Evolutionary conservation across 2,888 invertebrate genomes (phyloP).

Genomic region (Galerucella pusilla): DNA sequence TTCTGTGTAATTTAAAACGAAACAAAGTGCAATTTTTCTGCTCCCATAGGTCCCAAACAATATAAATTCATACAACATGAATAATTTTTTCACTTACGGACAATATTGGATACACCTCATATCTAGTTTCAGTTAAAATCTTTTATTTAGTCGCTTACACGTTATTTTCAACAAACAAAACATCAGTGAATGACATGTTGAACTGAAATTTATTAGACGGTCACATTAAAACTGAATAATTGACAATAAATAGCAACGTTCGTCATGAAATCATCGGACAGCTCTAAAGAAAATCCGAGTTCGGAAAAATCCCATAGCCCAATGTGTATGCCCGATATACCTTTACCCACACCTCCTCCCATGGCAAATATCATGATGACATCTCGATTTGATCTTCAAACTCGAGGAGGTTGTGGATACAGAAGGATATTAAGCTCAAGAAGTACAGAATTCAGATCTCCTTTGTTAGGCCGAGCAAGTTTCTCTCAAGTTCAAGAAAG

Average conservation of each 20-base stretch:
- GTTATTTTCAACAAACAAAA: no score
- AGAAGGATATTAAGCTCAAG: constrained; percentile 59
- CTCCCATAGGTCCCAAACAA: no score
- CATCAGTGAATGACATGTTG: constrained; percentile 3
- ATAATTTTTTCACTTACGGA: no score
- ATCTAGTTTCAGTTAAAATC: no score
- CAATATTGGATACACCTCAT: no score
- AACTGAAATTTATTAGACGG: neutral
- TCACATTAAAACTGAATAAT: neutral
- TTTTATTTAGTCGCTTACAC: no score
- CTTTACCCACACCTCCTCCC: constrained; percentile 63
- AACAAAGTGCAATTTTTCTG: no score
- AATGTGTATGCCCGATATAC: constrained; percentile 59
- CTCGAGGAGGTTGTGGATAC: constrained; percentile 58
- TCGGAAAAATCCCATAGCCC: constrained; percentile 49
- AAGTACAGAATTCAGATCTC: constrained; percentile 54
- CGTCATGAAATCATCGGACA: constrained; percentile 49
- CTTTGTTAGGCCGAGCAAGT: constrained; percentile 48
- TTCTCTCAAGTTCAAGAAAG: constrained; percentile 33
- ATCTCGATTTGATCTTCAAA: constrained; percentile 59
- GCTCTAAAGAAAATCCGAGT: constrained; percentile 41
- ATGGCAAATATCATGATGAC: constrained; percentile 64
- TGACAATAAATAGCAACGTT: neutral
- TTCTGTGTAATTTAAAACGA: no score
- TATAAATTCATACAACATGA: no score